Evolutionary conservation across 1,140 invertebrate genomes (phyloP).

Genomic region (Drosophila malerkotliana): DNA sequence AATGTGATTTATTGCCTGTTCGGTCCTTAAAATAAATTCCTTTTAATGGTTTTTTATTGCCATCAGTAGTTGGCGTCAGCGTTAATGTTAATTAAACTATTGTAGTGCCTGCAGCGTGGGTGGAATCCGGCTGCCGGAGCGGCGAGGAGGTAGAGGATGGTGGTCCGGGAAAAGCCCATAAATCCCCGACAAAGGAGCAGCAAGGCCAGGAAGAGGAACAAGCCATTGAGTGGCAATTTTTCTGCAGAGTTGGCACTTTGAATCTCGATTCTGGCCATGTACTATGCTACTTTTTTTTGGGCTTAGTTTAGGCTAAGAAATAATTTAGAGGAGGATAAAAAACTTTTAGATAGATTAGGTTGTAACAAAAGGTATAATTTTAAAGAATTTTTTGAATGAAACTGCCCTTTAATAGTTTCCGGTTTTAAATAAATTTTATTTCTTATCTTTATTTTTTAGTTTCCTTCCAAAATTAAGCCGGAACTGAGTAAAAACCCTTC

Average conservation of each 20-base stretch:
- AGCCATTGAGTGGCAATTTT: conserved; percentile 37
- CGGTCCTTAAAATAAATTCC: conserved; percentile 81
- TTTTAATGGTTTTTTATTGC: conserved; percentile 81
- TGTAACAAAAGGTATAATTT: background rate
- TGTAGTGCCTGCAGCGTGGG: conserved; percentile 56
- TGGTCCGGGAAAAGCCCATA: conserved; percentile 39
- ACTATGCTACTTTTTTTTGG: background rate
- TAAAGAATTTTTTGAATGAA: background rate
- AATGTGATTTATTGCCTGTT: conserved; percentile 80
- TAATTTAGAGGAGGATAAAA: conserved; percentile 23
- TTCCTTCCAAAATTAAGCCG: background rate
- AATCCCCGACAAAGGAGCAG: conserved; percentile 38
- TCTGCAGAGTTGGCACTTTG: conserved; percentile 55
- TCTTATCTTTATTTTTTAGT: background rate
- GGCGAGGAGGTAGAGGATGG: background rate
- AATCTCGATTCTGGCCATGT: conserved; percentile 27
- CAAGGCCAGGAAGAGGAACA: background rate
- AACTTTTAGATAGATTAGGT: conserved; percentile 5
- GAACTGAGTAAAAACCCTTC: conserved; percentile 5
- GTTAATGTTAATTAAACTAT: conserved; percentile 82
- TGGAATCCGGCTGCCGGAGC: background rate
- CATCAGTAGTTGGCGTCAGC: conserved; percentile 76
- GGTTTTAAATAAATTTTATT: background rate
- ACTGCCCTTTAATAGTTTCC: background rate
- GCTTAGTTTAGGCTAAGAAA: conserved; percentile 6